These are phyloP conservation scores for Ursus arctos DNA, from an alignment of 2,113 vertebrate species.

Conservation along the genomic window DNA sequence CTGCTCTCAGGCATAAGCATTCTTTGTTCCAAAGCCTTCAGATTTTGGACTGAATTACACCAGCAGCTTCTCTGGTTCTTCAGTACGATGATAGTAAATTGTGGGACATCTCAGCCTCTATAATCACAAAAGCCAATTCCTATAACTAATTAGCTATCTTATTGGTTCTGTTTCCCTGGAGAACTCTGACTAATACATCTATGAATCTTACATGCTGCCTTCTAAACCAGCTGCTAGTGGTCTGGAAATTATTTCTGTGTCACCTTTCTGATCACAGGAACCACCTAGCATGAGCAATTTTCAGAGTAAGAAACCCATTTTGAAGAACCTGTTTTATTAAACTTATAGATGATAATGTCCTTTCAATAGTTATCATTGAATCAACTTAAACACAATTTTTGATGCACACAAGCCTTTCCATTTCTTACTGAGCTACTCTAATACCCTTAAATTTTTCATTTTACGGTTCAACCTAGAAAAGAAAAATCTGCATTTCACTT, in stretches of 20 bases:
- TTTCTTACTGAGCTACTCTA: not conserved
- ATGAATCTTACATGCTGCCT: not conserved
- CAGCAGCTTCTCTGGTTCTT: not conserved
- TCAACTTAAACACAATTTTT: not conserved
- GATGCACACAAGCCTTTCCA: not conserved
- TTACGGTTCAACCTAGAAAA: not conserved
- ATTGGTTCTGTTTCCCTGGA: not conserved
- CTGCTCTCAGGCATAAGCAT: not conserved
- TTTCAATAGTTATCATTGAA: slow-evolving; percentile 41
- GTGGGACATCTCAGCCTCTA: not conserved
- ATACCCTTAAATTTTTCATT: not conserved
- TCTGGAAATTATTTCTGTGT: not conserved
- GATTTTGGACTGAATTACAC: not conserved
- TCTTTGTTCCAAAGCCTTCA: not conserved
- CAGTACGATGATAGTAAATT: not conserved
- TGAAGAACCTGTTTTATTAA: not conserved
- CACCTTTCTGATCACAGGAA: not conserved
- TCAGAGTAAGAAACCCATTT: not conserved
- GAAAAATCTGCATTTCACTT: not conserved
- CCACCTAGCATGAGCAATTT: not conserved
- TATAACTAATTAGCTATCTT: not conserved
- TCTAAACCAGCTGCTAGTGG: not conserved
- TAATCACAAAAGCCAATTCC: not conserved
- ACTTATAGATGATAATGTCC: not conserved
- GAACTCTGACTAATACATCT: not conserved